Evolutionary conservation across 2,888 invertebrate species (phyloP).

Genomic region (Thymelicus lineola): DNA sequence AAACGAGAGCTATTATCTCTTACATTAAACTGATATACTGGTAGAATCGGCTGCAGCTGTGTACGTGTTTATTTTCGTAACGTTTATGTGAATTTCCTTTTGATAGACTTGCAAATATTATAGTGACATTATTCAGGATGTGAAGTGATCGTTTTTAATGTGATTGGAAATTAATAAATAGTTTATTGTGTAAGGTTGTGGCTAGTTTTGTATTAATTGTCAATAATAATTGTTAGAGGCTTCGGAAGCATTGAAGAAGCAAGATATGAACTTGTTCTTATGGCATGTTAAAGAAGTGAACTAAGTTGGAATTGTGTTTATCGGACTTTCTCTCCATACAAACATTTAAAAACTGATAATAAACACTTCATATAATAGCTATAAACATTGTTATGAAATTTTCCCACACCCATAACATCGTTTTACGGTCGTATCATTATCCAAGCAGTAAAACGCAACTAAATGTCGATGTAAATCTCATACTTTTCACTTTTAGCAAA

Average conservation of each 20-base stretch:
- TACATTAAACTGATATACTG: slow-evolving; percentile 12
- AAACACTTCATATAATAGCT: neutral
- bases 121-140: too few species aligned
- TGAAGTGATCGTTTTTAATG: too few species aligned
- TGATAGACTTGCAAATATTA: neutral
- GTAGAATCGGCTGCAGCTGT: slow-evolving; percentile 5
- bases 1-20: slow-evolving; percentile 12
- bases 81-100: slow-evolving; percentile 7
- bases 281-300: too few species aligned
- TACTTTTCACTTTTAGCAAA: slow-evolving; percentile 3
- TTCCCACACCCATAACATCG: neutral
- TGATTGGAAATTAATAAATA: too few species aligned
- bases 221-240: too few species aligned
- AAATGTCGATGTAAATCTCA: slow-evolving; percentile 7
- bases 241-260: too few species aligned
- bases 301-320: neutral
- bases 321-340: neutral
- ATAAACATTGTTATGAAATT: slow-evolving; percentile 7
- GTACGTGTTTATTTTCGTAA: slow-evolving; percentile 9
- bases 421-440: slow-evolving; percentile 1
- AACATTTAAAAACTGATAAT: neutral
- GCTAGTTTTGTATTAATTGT: too few species aligned
- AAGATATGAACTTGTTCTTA: too few species aligned
- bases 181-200: too few species aligned
- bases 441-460: slow-evolving; percentile 2